phyloP scores from a whole-genome alignment of 2,797 vertebrate genomes.

The Cetoscarus ocellatus region DNA sequence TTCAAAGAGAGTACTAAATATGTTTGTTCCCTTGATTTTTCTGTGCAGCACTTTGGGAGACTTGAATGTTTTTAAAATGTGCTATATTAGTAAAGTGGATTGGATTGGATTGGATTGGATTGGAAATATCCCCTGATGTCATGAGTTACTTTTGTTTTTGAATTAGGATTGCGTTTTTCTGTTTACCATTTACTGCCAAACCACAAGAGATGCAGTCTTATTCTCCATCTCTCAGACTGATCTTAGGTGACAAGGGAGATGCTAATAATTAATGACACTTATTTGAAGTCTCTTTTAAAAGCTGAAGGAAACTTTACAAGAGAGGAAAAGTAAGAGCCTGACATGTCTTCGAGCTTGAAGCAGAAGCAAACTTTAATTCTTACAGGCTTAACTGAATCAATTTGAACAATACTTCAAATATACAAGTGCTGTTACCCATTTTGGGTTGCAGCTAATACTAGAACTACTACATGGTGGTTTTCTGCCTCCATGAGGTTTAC shows the following conservation, averaged over 20 bases:
- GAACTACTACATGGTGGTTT: too few species aligned
- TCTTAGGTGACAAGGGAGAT: conserved; percentile 55
- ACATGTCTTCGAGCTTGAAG: conserved; percentile 44
- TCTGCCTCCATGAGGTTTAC: too few species aligned
- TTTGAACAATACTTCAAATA: conserved; percentile 14
- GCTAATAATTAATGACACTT: conserved; percentile 71
- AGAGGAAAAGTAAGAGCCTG: conserved; percentile 27
- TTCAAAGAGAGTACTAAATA: conserved; percentile 38
- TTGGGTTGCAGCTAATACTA: conserved; percentile 17
- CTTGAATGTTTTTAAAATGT: too few species aligned
- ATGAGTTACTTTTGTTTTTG: conserved; percentile 48
- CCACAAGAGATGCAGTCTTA: conserved; percentile 34
- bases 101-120: too few species aligned
- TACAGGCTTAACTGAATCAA: conserved; percentile 22
- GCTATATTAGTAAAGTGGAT: too few species aligned
- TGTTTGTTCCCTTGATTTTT: too few species aligned
- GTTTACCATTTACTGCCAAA: conserved; percentile 46
- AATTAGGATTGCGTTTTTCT: conserved; percentile 49
- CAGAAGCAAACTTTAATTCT: conserved; percentile 29
- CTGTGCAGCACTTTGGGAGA: too few species aligned
- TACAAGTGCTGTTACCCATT: conserved; percentile 41
- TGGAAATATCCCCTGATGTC: conserved; percentile 34
- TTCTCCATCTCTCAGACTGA: conserved; percentile 44
- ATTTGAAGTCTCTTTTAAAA: conserved; percentile 63
- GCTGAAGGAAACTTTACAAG: conserved; percentile 48